Conservation (phyloP, 2,888 invertebrate genomes). For the Stomorhina lunata region DNA sequence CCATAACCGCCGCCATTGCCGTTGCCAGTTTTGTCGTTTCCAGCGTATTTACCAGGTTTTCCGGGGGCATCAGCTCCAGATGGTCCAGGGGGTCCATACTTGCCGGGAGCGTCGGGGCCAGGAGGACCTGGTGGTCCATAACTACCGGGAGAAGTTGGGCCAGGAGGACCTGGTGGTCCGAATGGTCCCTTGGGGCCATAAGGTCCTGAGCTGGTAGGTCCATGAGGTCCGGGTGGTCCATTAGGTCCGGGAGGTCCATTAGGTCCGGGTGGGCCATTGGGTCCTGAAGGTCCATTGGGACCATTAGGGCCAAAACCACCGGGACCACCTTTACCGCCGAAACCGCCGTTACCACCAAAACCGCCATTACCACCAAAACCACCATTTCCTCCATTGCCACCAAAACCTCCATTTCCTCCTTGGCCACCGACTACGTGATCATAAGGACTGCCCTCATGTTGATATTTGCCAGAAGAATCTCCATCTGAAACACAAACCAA, state of each 20-base stretch:
- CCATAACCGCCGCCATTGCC: constrained; percentile 56
- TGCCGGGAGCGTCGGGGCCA: constrained; percentile 66
- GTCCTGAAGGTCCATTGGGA: constrained; percentile 68
- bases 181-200: constrained; percentile 79
- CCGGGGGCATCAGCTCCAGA: constrained; percentile 71
- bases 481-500: constrained; percentile 74
- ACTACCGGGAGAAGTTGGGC: constrained; percentile 74
- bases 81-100: background rate
- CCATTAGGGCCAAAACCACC: constrained; percentile 59
- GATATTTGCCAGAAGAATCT: constrained; percentile 68
- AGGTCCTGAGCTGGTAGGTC: constrained; percentile 61
- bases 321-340: constrained; percentile 58
- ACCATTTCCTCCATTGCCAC: constrained; percentile 62
- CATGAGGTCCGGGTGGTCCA: constrained; percentile 69
- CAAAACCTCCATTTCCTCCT: constrained; percentile 64
- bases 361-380: constrained; percentile 61
- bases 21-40: background rate
- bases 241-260: constrained; percentile 79
- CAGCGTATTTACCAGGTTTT: constrained; percentile 70
- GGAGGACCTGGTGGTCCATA: constrained; percentile 80
- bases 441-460: constrained; percentile 52
- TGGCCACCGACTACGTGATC: constrained; percentile 67
- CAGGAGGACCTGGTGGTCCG: constrained; percentile 78
- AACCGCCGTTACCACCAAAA: constrained; percentile 62
- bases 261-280: constrained; percentile 76